phyloP scores from a whole-genome alignment of 2,797 vertebrate species.

The Alfaro cultratus region DNA sequence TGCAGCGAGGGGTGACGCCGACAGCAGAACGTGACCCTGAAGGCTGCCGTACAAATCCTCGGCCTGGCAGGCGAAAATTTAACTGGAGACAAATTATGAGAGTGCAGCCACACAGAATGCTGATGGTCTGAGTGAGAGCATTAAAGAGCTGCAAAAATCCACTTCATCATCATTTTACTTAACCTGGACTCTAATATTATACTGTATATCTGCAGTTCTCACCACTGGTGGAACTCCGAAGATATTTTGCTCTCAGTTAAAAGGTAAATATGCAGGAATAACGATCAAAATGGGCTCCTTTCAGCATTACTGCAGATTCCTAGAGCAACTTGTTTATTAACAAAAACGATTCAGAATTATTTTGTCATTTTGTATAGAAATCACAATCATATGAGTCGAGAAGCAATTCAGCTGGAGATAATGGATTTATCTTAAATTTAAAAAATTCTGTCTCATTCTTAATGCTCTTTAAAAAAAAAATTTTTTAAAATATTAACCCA shows the following conservation, averaged over 20 bases:
- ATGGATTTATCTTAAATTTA: too few relatives aligned
- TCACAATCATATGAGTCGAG: background rate
- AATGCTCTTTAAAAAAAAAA: too few relatives aligned
- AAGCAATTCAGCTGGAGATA: background rate
- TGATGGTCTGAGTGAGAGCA: background rate
- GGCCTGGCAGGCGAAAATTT: constrained; percentile 5
- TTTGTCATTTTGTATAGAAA: background rate
- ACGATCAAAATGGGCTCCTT: background rate
- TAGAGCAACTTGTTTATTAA: background rate
- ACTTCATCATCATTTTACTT: background rate
- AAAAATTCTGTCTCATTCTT: too few relatives aligned
- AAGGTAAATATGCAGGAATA: background rate
- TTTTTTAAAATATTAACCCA: too few relatives aligned
- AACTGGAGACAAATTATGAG: constrained; percentile 19
- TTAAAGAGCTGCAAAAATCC: background rate
- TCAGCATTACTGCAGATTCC: background rate
- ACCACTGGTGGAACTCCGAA: background rate
- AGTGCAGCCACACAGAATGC: constrained; percentile 15
- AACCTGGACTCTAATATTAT: background rate
- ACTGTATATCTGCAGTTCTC: background rate
- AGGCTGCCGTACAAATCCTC: constrained; percentile 38
- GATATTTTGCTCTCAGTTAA: background rate
- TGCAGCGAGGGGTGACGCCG: constrained; percentile 50
- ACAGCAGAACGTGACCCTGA: constrained; percentile 39
- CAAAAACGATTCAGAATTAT: background rate